A percentile compares a stretch with the other conserved stretches of the same genome.
phyloP scores from a whole-genome alignment of 2,888 invertebrate species.

The Enchytraeus crypticus region DNA sequence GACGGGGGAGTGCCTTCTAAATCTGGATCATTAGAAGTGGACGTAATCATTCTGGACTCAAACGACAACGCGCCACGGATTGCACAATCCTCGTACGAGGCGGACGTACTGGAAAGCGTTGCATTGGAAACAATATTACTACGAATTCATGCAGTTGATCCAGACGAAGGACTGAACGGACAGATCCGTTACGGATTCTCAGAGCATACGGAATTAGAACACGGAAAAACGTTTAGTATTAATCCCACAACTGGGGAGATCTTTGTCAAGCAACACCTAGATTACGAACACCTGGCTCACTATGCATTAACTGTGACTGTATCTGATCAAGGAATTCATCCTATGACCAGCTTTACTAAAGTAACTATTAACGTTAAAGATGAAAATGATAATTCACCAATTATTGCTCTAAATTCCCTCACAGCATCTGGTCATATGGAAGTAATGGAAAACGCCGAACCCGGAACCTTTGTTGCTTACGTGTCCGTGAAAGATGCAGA shows the following conservation, averaged over 20 bases:
- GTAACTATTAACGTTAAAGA: slow-evolving; percentile 16
- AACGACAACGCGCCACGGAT: slow-evolving; percentile 15
- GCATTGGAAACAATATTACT: slow-evolving; percentile 63
- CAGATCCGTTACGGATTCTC: slow-evolving; percentile 55
- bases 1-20: slow-evolving; percentile 11
- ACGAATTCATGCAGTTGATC: slow-evolving; percentile 60
- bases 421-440: slow-evolving; percentile 1
- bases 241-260: slow-evolving; percentile 18
- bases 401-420: slow-evolving; percentile 9
- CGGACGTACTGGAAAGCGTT: background rate
- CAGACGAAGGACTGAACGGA: slow-evolving; percentile 80
- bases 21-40: slow-evolving; percentile 8
- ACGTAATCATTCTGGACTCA: slow-evolving; percentile 7
- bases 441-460: slow-evolving; percentile 9
- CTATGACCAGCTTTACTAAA: slow-evolving; percentile 15
- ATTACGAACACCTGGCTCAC: slow-evolving; percentile 13
- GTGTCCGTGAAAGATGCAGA: slow-evolving; percentile 12
- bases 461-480: slow-evolving; percentile 10
- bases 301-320: slow-evolving; percentile 18
- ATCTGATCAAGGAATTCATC: slow-evolving; percentile 16
- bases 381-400: slow-evolving; percentile 13
- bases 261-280: slow-evolving; percentile 16
- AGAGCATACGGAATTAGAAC: slow-evolving; percentile 5
- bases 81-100: slow-evolving; percentile 6
- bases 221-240: slow-evolving; percentile 17